phyloP scores from a whole-genome alignment of 2,797 vertebrate genomes.

The Phataginus tricuspis region DNA sequence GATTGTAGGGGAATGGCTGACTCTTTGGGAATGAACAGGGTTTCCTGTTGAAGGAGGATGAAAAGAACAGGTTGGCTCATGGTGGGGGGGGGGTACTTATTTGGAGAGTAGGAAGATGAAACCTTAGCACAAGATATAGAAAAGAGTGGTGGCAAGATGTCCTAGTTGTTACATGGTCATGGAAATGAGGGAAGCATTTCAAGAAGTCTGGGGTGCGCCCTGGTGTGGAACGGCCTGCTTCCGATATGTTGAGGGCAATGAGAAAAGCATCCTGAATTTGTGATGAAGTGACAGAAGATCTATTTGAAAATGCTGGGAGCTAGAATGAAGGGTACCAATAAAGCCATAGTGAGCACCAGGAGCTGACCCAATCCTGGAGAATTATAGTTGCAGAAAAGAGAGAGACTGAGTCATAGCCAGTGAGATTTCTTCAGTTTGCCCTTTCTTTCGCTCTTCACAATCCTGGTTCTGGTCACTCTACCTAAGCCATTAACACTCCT shows the following conservation, averaged over 20 bases:
- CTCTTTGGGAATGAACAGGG: not conserved
- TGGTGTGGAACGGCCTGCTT: not conserved
- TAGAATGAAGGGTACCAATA: not conserved
- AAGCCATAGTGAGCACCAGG: not conserved
- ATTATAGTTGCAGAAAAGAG: not conserved
- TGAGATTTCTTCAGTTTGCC: not conserved
- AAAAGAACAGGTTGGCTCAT: not conserved
- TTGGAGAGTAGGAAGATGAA: not conserved
- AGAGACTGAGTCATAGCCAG: not conserved
- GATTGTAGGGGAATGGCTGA: not conserved
- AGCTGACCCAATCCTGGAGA: rapidly evolving
- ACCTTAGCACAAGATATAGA: not conserved
- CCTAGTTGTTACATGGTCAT: not conserved
- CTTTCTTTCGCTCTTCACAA: not conserved
- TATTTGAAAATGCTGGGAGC: not conserved
- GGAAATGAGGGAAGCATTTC: not conserved
- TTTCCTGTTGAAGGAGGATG: not conserved
- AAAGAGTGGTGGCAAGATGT: not conserved
- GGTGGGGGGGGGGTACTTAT: not conserved
- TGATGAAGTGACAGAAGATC: not conserved
- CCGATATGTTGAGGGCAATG: not conserved
- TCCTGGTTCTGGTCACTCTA: not conserved
- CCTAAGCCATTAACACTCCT: not conserved
- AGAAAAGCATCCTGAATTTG: not conserved
- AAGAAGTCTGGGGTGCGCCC: not conserved